Evolutionary conservation across 2,888 invertebrate species (phyloP).

Genomic region (Trisateles emortualis): DNA sequence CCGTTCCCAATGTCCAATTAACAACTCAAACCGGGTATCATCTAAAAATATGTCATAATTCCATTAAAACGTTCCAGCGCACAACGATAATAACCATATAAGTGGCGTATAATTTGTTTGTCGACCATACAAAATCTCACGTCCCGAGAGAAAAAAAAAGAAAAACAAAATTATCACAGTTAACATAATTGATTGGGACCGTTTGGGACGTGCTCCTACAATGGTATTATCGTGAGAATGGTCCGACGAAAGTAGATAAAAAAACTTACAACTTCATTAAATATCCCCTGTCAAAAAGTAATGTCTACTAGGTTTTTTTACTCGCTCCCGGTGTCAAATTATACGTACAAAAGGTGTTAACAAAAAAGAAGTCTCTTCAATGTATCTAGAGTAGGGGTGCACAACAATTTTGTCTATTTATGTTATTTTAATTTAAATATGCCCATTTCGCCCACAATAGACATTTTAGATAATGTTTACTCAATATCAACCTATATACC

Average conservation of each 20-base stretch:
- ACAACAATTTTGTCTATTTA: slow-evolving; percentile 71
- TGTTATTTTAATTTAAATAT: too few relatives aligned
- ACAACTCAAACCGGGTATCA: slow-evolving; percentile 29
- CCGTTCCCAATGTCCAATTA: slow-evolving; percentile 43
- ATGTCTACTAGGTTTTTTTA: slow-evolving; percentile 83
- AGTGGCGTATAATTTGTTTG: slow-evolving; percentile 80
- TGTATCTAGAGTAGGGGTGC: slow-evolving; percentile 64
- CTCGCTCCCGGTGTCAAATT: slow-evolving; percentile 85
- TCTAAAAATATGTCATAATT: slow-evolving; percentile 50
- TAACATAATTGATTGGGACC: slow-evolving; percentile 84
- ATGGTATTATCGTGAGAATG: slow-evolving; percentile 78
- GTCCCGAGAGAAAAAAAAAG: slow-evolving; percentile 55
- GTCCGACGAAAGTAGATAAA: slow-evolving; percentile 58
- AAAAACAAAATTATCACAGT: slow-evolving; percentile 80
- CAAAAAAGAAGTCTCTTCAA: slow-evolving; percentile 75
- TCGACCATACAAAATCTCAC: slow-evolving; percentile 66
- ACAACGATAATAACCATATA: slow-evolving; percentile 72
- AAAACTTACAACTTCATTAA: slow-evolving; percentile 83
- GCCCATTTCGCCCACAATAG: too few relatives aligned
- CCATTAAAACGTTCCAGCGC: slow-evolving; percentile 47
- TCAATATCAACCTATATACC: too few relatives aligned
- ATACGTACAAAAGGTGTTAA: slow-evolving; percentile 86
- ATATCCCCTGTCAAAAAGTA: slow-evolving; percentile 85
- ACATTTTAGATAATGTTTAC: too few relatives aligned
- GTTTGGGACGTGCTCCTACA: slow-evolving; percentile 81